Conservation (phyloP, 2,113 vertebrate species). For the Macrotus californicus region DNA sequence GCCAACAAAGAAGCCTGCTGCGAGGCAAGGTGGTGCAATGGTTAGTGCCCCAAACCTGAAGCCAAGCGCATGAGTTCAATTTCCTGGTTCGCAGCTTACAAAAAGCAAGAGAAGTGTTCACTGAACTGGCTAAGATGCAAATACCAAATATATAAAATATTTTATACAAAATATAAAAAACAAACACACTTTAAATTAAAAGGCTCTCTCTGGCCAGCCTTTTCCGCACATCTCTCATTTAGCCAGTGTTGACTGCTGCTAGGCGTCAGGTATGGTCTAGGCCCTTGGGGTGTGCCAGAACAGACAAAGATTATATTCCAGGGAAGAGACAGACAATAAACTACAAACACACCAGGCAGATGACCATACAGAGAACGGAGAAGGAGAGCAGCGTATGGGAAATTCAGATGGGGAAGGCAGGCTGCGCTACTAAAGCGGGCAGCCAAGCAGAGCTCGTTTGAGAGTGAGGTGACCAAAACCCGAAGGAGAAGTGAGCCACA, state of each 20-base stretch:
- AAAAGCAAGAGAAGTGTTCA: not conserved
- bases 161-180: constrained; percentile 21
- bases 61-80: not conserved
- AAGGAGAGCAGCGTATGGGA: not conserved
- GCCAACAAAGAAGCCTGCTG: not conserved
- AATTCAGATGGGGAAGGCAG: not conserved
- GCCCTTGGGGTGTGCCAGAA: not conserved
- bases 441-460: not conserved
- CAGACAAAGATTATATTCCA: not conserved
- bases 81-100: not conserved
- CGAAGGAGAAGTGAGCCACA: not conserved
- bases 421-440: not conserved
- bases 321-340: not conserved
- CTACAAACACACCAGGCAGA: not conserved
- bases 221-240: not conserved
- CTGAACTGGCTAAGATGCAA: not conserved
- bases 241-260: not conserved
- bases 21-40: not conserved
- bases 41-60: not conserved
- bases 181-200: not conserved
- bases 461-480: not conserved
- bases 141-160: not conserved
- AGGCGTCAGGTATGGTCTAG: not conserved
- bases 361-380: not conserved
- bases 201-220: not conserved